Base-by-base conservation (phyloP, 2,113 vertebrate genomes). In the Aix galericulata region DNA sequence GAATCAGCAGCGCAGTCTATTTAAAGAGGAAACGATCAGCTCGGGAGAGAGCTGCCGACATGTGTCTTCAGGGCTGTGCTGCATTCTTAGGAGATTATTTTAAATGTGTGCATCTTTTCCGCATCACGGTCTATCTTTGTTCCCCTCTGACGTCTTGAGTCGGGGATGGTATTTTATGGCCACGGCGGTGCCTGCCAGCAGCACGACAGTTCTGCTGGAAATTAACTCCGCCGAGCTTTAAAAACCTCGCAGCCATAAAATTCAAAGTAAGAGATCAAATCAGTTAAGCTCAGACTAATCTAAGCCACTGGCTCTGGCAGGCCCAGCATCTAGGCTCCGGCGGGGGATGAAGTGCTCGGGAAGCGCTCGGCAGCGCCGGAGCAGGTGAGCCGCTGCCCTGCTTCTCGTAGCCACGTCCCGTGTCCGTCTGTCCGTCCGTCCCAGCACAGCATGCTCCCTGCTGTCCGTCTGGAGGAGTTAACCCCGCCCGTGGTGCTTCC, bases 121-220 rank as follows among this genome's bases (percentile, higher is more conserved):
- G 87, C 93, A 95, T 91, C 94, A 71, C 55, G n/a, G 82, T 86
- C 92, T 94, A 75, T 91, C 96, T 96, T 92, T 93, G 89, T 52
- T 94, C 88, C 93, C 38, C 73, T 90, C 94, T 96, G 94, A 94
- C 94, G 92, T 95, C 82, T 95, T 13, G 55, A 44, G 42, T 29
- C 6, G 4, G 74, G 79, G 79, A 44, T 85, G 89, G 93, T 76
- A 3, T 87, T 95, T 91, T 82, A 86, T 26, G 77, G 83, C 83
- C 22, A 2, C 1, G 75, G 72, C 34, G 82, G 74, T 7, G 67
- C 23, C 82, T 88, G 85, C 87, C 92, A 92, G 95, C 91, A 75
- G 82, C 13, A 9, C 17, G 8, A 14, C 76, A 77, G 88, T 89
- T 63, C 88, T 77, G 93, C 85, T 93, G 94, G 89, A 50, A 73